A percentile compares a stretch with the other conserved stretches of the same genome.
Conservation (phyloP, 1,140 invertebrate species). For the Ruditapes philippinarum region DNA sequence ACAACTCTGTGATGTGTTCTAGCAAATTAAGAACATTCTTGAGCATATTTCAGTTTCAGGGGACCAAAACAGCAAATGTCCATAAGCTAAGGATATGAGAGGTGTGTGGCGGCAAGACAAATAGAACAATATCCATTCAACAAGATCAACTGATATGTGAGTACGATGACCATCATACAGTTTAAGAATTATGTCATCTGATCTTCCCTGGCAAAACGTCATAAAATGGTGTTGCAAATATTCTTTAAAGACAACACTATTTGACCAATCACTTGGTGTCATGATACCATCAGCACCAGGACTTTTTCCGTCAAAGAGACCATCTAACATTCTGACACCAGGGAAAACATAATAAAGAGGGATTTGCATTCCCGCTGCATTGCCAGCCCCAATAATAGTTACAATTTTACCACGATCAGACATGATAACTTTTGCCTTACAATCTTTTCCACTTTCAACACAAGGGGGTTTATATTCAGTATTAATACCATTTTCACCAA, state of each 20-base stretch:
- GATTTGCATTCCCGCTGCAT: constrained; percentile 14
- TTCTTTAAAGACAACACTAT: constrained; percentile 26
- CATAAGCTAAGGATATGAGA: no score
- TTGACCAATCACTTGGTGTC: no score
- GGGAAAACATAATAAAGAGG: not conserved
- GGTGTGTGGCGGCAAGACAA: not conserved
- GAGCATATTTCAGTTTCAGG: constrained; percentile 11
- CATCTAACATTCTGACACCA: no score
- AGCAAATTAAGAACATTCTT: constrained; percentile 16
- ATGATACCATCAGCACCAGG: no score
- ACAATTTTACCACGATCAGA: not conserved
- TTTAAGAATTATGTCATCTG: no score
- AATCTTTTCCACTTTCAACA: not conserved
- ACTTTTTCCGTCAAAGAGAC: no score
- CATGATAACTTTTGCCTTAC: no score
- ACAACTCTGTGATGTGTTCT: no score
- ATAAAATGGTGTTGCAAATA: constrained; percentile 31
- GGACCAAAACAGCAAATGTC: not conserved
- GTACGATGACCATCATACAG: constrained; percentile 3
- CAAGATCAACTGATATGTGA: constrained; percentile 26
- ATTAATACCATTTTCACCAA: constrained; percentile 11
- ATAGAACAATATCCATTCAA: constrained; percentile 27
- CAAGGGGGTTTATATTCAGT: not conserved
- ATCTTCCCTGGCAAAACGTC: no score
- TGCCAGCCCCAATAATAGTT: constrained; percentile 16